These are phyloP conservation scores for Hypomecis atomaria DNA, from an alignment of 2,888 invertebrate genomes.

Conservation along the genomic window DNA sequence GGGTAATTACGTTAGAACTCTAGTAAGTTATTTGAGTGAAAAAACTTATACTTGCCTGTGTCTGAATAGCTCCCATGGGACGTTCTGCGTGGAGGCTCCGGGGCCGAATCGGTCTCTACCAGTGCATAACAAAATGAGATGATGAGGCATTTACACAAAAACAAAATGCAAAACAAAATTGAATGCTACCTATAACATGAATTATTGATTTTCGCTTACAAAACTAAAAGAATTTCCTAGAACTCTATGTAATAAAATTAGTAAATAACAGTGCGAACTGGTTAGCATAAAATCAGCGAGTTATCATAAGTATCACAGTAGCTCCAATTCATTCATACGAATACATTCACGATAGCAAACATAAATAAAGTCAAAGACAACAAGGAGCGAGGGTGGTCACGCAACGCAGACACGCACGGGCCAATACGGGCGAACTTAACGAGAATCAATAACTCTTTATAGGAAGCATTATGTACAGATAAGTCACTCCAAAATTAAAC, in stretches of 20 bases:
- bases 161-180: conserved; percentile 48
- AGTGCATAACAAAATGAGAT: conserved; percentile 70
- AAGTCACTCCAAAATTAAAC: conserved; percentile 76
- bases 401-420: conserved; percentile 57
- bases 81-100: conserved; percentile 87
- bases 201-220: conserved; percentile 43
- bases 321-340: conserved; percentile 30
- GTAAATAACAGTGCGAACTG: background rate
- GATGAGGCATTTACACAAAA: conserved; percentile 61
- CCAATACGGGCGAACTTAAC: conserved; percentile 51
- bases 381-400: conserved; percentile 52
- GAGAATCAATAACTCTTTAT: conserved; percentile 66
- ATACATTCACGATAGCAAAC: conserved; percentile 42
- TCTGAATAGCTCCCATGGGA: conserved; percentile 82
- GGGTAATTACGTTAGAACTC: conserved; percentile 16
- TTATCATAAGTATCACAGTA: conserved; percentile 15
- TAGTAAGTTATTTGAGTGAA: conserved; percentile 11
- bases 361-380: conserved; percentile 39
- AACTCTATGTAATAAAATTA: background rate
- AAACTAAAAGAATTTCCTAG: background rate
- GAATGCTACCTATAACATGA: conserved; percentile 40
- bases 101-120: conserved; percentile 86
- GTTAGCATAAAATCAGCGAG: conserved; percentile 28
- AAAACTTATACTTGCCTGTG: conserved; percentile 79
- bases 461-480: conserved; percentile 53